These are phyloP conservation scores for Drosophila mercatorum DNA, from an alignment of 2,888 invertebrate species.

Conservation along the genomic window DNA sequence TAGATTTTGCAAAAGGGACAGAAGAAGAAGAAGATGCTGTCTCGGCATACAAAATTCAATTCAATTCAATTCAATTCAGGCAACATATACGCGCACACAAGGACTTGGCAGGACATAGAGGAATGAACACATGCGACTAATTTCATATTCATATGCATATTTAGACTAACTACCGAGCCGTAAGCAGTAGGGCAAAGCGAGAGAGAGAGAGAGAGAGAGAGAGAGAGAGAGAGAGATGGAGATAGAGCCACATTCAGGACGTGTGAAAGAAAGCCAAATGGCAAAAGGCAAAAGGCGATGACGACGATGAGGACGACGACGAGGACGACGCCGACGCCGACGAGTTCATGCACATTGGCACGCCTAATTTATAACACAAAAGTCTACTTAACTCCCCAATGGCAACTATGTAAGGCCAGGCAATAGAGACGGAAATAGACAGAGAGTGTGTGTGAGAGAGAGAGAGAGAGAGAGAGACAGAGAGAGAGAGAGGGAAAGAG, in stretches of 20 bases:
- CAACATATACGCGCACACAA: constrained; percentile 9
- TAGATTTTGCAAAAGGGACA: constrained; percentile 15
- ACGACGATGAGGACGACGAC: constrained; percentile 7
- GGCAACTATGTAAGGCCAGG: constrained; percentile 36
- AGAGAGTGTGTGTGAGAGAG: too few species aligned
- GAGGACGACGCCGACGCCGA: constrained; percentile 19
- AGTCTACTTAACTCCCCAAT: constrained; percentile 74
- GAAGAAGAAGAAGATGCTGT: constrained; percentile 2
- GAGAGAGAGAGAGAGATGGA: constrained; percentile 2
- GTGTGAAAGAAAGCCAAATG: constrained; percentile 28
- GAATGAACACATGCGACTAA: constrained; percentile 72
- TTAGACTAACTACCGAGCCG: constrained; percentile 69
- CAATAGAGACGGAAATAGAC: background rate
- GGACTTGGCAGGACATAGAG: constrained; percentile 21
- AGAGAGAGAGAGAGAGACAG: too few species aligned
- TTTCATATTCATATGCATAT: constrained; percentile 76
- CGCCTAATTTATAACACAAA: constrained; percentile 77
- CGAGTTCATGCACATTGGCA: constrained; percentile 66
- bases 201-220: background rate
- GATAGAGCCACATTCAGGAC: constrained; percentile 7
- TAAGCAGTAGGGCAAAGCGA: constrained; percentile 31
- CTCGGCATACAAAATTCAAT: constrained; percentile 55
- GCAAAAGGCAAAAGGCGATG: constrained; percentile 14
- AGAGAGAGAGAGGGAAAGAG: background rate
- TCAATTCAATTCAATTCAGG: constrained; percentile 59